Percentiles rank a stretch among this genome's conserved stretches.
phyloP scores from a whole-genome alignment of 2,797 vertebrate species.

The Okamejei kenojei region DNA sequence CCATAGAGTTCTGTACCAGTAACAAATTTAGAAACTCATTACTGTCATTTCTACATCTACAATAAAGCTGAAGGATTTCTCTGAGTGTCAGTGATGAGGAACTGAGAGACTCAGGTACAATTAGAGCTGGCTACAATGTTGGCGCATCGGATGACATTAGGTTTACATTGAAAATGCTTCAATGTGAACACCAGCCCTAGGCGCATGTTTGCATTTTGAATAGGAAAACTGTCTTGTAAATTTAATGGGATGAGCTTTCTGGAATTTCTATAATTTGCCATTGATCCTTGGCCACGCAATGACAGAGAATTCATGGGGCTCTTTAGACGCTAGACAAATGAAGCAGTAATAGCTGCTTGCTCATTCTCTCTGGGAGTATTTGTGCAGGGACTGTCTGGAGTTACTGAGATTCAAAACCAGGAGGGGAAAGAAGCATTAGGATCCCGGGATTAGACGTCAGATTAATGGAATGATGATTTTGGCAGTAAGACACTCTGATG shows the following conservation, averaged over 20 bases:
- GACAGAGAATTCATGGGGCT: background rate
- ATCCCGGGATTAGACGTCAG: background rate
- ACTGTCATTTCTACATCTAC: background rate
- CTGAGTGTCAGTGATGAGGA: background rate
- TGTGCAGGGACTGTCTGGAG: background rate
- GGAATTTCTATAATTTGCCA: background rate
- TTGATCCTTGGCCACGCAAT: background rate
- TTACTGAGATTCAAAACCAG: background rate
- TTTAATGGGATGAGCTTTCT: background rate
- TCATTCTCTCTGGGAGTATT: background rate
- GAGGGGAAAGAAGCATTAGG: background rate
- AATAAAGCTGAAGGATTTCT: background rate
- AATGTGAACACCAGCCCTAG: too few species aligned
- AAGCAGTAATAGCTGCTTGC: background rate
- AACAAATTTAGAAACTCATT: background rate
- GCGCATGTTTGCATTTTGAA: background rate
- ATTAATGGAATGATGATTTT: background rate
- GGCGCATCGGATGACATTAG: too few species aligned
- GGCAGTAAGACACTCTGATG: background rate
- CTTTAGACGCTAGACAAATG: background rate
- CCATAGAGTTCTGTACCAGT: background rate
- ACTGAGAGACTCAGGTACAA: background rate
- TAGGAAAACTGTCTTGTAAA: background rate
- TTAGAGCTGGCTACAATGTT: background rate
- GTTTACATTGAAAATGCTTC: too few species aligned